These are phyloP conservation scores for Amphiprion clarkii DNA, from an alignment of 2,797 vertebrate genomes.

Conservation along the genomic window DNA sequence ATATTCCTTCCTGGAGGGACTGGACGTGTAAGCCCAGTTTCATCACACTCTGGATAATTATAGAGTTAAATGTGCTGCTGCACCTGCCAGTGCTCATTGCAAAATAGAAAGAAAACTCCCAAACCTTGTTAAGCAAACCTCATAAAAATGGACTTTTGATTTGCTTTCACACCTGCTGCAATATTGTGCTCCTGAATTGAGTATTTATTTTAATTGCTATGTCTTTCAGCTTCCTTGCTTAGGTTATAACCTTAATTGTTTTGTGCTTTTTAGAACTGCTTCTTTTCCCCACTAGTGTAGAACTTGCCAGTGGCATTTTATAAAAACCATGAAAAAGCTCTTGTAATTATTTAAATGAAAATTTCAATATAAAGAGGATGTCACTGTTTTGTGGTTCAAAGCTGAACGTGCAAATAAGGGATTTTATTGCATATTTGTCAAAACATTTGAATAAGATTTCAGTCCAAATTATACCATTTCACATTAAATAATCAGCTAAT, in stretches of 20 bases:
- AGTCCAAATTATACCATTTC: background rate
- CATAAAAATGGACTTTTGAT: conserved; percentile 15
- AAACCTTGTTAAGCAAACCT: conserved; percentile 20
- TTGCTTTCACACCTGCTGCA: conserved; percentile 20
- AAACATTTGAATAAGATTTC: background rate
- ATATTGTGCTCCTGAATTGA: background rate
- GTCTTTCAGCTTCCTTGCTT: conserved; percentile 17
- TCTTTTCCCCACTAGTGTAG: conserved; percentile 22
- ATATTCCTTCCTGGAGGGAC: conserved; percentile 10
- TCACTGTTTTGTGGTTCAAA: conserved; percentile 3
- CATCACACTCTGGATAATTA: conserved; percentile 35
- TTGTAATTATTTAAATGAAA: background rate
- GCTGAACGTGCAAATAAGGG: background rate
- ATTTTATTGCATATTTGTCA: background rate
- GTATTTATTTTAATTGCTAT: conserved; percentile 20
- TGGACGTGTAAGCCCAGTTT: background rate
- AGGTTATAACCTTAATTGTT: conserved; percentile 22
- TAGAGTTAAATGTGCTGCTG: conserved; percentile 20
- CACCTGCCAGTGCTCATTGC: conserved; percentile 9
- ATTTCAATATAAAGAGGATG: background rate
- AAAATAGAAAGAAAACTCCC: background rate
- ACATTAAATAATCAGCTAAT: background rate
- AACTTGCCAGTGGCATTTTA: background rate
- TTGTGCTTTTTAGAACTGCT: conserved; percentile 5
- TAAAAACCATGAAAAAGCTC: background rate